These are phyloP conservation scores for Hypolimnas misippus DNA, from an alignment of 2,888 invertebrate species.

Conservation along the genomic window DNA sequence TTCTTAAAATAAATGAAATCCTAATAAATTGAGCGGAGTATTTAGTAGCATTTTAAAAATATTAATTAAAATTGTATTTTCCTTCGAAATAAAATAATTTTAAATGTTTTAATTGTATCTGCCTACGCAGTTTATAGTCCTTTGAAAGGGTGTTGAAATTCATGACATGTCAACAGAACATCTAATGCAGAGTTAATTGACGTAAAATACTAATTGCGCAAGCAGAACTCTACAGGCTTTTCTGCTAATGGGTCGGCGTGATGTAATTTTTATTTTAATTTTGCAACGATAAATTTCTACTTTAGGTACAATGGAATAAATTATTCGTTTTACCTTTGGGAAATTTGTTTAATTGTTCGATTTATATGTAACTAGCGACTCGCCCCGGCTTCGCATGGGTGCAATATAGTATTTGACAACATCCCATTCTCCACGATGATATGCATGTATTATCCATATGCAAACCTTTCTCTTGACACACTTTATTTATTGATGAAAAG, in stretches of 20 bases:
- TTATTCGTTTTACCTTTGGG: no score
- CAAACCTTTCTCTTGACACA: no score
- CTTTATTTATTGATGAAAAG: no score
- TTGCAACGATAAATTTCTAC: background rate
- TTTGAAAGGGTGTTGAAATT: slow-evolving; percentile 1
- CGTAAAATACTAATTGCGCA: slow-evolving; percentile 28
- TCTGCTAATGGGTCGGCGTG: slow-evolving; percentile 20
- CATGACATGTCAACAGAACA: slow-evolving; percentile 12
- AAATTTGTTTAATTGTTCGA: no score
- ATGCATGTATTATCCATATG: no score
- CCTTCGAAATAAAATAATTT: background rate
- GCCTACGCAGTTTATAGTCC: background rate
- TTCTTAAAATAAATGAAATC: no score
- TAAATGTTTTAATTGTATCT: background rate
- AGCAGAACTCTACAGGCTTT: slow-evolving; percentile 10
- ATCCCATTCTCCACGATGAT: no score
- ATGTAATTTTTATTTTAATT: slow-evolving; percentile 5
- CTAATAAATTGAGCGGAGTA: no score
- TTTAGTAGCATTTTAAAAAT: no score
- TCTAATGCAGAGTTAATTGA: slow-evolving; percentile 29
- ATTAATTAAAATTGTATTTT: background rate
- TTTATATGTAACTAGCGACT: no score
- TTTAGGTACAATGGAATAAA: background rate
- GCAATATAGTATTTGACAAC: no score
- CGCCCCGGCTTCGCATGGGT: no score